phyloP scores from a whole-genome alignment of 2,113 vertebrate species.

The Petrocephalus microphthalmus region DNA sequence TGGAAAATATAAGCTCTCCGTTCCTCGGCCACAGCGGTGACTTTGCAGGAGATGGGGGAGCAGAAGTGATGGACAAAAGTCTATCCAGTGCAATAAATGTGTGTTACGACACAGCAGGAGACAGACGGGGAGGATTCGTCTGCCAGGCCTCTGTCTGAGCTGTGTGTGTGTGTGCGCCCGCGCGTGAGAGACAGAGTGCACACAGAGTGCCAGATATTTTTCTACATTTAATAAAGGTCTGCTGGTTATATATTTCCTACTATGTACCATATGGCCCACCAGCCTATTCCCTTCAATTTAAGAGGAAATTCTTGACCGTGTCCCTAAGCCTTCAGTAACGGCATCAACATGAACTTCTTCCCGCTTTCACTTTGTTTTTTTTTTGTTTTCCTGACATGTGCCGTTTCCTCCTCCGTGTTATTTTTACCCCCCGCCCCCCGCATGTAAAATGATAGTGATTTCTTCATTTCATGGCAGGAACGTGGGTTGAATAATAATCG shows the following conservation, averaged over 20 bases:
- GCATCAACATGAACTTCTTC: neutral
- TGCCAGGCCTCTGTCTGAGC: conserved; percentile 1
- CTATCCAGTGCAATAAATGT: neutral
- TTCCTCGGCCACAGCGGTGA: neutral
- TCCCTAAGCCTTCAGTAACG: neutral
- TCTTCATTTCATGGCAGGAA: neutral
- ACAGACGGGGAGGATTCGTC: neutral
- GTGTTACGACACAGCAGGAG: neutral
- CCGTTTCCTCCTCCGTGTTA: neutral
- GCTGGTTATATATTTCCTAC: neutral
- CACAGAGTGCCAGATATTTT: neutral
- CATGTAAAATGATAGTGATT: neutral
- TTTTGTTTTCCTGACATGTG: neutral
- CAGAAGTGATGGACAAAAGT: neutral
- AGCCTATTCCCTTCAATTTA: neutral
- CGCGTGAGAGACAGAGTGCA: neutral
- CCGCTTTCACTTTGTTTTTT: neutral
- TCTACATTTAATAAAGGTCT: conserved; percentile 15
- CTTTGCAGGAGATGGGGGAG: neutral
- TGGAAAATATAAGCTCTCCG: neutral
- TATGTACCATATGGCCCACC: neutral
- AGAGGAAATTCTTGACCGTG: neutral
- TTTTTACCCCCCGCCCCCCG: neutral
- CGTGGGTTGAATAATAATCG: neutral
- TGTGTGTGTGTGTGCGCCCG: neutral